These are phyloP conservation scores for Kradibia gibbosae DNA, from an alignment of 1,140 invertebrate species.

Conservation along the genomic window DNA sequence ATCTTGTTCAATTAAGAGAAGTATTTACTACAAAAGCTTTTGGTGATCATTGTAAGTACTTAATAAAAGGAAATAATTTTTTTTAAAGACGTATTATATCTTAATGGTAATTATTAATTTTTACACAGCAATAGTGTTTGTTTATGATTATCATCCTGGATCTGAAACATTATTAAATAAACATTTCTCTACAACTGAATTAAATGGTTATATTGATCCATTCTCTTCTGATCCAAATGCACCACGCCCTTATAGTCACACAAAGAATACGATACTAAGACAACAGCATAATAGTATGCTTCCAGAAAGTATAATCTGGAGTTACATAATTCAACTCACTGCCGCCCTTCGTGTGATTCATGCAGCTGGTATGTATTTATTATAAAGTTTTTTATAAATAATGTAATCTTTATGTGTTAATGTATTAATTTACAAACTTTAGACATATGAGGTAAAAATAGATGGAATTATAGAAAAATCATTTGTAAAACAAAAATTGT, in stretches of 20 bases:
- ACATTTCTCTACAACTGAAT: slow-evolving; percentile 83
- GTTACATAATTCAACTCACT: slow-evolving; percentile 95
- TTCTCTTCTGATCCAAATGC: slow-evolving; percentile 88
- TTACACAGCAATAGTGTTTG: slow-evolving; percentile 91
- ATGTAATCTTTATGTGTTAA: too few relatives aligned
- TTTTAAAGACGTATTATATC: neutral
- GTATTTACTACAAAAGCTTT: slow-evolving; percentile 97
- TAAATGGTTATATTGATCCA: slow-evolving; percentile 85
- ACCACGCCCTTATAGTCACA: slow-evolving; percentile 87
- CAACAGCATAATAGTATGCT: slow-evolving; percentile 83
- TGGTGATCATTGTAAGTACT: slow-evolving; percentile 91
- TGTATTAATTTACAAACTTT: too few relatives aligned
- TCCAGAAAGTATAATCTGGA: slow-evolving; percentile 94
- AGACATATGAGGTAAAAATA: too few relatives aligned
- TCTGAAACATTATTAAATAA: slow-evolving; percentile 89
- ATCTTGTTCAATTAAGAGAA: slow-evolving; percentile 92
- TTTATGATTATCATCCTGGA: slow-evolving; percentile 95
- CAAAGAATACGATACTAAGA: slow-evolving; percentile 83
- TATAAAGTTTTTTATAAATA: too few relatives aligned
- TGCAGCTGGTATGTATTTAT: slow-evolving; percentile 75
- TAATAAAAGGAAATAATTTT: slow-evolving; percentile 1
- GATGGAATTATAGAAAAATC: too few relatives aligned
- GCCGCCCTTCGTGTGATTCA: slow-evolving; percentile 95
- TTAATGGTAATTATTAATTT: slow-evolving; percentile 6
- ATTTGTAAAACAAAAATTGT: too few relatives aligned